phyloP scores from a whole-genome alignment of 37 sponge, comb jelly and placozoan genomes.

The Oscarella lobularis region DNA sequence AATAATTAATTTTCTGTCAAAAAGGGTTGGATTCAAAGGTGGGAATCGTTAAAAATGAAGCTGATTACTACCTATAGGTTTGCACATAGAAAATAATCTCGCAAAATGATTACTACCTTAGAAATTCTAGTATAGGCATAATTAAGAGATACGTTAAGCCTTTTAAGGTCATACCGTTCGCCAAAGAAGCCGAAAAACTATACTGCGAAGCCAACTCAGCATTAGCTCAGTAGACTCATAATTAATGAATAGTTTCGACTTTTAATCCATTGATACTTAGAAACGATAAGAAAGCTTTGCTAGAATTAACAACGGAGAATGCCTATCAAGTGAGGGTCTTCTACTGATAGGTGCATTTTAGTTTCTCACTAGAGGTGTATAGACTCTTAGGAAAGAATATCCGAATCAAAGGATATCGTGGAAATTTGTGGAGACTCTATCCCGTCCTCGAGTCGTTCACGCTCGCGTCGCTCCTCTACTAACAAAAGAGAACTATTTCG shows the following conservation, averaged over 20 bases:
- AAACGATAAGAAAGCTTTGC: not conserved
- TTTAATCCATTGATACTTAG: no score
- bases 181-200: not conserved
- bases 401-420: not conserved
- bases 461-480: not conserved
- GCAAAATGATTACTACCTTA: no score
- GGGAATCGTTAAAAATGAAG: no score
- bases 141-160: not conserved
- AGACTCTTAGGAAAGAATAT: not conserved
- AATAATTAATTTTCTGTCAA: no score
- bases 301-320: not conserved
- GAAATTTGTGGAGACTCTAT: not conserved
- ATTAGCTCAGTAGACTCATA: not conserved
- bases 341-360: not conserved
- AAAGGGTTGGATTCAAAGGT: no score
- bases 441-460: not conserved
- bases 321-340: not conserved
- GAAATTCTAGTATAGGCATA: not conserved
- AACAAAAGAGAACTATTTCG: not conserved
- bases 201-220: not conserved
- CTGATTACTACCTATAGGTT: no score
- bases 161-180: not conserved
- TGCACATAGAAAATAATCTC: no score
- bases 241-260: no score
- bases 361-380: no score